Evolutionary conservation across 2,113 vertebrate genomes (phyloP).

Genomic region (Coracopsis vasa): DNA sequence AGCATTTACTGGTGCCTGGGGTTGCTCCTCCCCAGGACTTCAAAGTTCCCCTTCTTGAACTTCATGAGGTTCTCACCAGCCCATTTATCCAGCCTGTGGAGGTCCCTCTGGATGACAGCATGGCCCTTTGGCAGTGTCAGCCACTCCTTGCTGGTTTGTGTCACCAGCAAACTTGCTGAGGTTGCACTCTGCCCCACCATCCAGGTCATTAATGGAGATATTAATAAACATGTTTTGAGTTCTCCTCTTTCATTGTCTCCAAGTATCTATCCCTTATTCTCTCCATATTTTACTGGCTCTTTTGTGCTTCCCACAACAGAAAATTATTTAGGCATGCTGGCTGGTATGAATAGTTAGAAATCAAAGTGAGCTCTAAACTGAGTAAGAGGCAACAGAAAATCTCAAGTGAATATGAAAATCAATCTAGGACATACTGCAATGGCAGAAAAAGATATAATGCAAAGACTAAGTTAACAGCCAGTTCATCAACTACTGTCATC

Average conservation of each 20-base stretch:
- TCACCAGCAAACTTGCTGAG: background rate
- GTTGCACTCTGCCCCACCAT: background rate
- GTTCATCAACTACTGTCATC: background rate
- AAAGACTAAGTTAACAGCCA: background rate
- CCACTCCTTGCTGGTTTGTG: background rate
- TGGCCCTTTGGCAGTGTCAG: background rate
- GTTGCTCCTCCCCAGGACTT: background rate
- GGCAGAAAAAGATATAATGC: background rate
- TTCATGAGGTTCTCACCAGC: background rate
- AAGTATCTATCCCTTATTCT: background rate
- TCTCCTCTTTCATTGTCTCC: background rate
- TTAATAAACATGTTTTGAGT: background rate
- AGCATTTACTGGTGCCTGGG: background rate
- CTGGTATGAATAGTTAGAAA: background rate
- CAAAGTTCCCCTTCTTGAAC: background rate
- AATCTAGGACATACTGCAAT: background rate
- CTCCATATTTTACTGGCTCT: background rate
- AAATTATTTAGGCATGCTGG: background rate
- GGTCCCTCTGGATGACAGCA: background rate
- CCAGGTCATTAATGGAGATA: background rate
- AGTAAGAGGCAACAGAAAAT: background rate
- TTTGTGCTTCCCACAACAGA: background rate
- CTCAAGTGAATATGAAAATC: background rate
- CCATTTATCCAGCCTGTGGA: background rate
- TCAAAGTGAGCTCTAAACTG: background rate